Base-by-base conservation (phyloP, 2,797 vertebrate species). In the Carapus acus region DNA sequence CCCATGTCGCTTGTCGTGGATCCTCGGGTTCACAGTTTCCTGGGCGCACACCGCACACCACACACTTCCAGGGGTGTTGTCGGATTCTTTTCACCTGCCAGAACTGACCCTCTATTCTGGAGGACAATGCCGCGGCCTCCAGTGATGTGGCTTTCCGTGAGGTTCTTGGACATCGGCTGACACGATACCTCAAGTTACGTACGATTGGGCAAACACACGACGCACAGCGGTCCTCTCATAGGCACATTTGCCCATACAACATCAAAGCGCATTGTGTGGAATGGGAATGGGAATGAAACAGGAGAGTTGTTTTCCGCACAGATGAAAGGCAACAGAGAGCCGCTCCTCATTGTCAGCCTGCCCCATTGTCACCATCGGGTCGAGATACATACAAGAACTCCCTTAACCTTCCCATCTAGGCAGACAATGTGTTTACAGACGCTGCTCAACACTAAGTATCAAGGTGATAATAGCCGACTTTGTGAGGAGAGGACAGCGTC, bases 291-390 rank as follows among this genome's bases (percentile, higher is more conserved):
- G 79, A 84, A 83, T 77, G 82, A 83, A 84, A 82, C 67, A 72
- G 64, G 78, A 85, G 80, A 85, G 71, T 76, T 79, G 73, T 79
- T 81, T 80, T 76, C 69, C 73, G 71, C 54, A 13, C 62, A 76
- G 71, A 83, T 86, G 78, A 88, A 88, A 87, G 81, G 71, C 62
- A 53, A 74, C 78, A 75, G 77, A 82, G 76, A 76, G 76, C 77
- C 70, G 59, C 76, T 74, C 68, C 61, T 76, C 73, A 85, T 84
- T 85, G 83, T 86, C 62, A 58, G 66, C 65, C 44, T 39, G 48
- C 64, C 42, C 74, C 68, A 80, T 85, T 84, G 79, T 85, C 71
- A 70, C 51, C 66, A 76, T 69, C 59, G 52, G 73, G 68, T 71
- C 40, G 56, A 78, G 77, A 82, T 77, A 76, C 55, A 37, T 75